Base-by-base conservation (phyloP, 2,113 vertebrate species). In the Trogon surrucura region DNA sequence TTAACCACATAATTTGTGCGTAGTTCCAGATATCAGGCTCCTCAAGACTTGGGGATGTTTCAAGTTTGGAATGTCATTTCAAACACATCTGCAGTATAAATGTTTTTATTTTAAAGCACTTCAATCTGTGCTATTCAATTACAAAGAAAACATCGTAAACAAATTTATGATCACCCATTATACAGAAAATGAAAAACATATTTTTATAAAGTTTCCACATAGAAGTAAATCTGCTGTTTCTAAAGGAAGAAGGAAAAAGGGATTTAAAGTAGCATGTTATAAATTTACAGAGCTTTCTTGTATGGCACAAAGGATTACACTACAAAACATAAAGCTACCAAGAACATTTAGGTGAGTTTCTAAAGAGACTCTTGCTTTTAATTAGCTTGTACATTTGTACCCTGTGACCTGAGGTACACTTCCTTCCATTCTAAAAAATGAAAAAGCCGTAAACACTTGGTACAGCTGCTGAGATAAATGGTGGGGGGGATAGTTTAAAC, bases 91-190 rank as follows among this genome's bases (percentile, higher is more conserved):
- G 87, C 88, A 88, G 51, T 73, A 41, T 95, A 94, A 72, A 80
- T 73, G 56, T 80, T 71, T 78, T 90, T 94, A 72, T 44, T 96
- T 88, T 65, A 86, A 79, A 95, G 80, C 38, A 86, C 60, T 91
- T 96, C 96, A 95, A 38, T 85, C 83, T 95, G 91, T 74, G 54
- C 58, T 96, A 86, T 89, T 96, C 83, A 92, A 78, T 91, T 91
- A 94, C 80, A 93, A 93, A 94, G 82, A 95, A 96, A 91, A 95
- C 71, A 90, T 77, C 2, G 8, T 83, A 95, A 86, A 95, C 85
- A 94, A 75, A 85, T 96, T 93, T 93, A 95, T 83, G 87, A 80
- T 80, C 93, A 85, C 15, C 73, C 77, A 88, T 95, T 95, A 94
- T 65, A 83, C 61, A 65, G 86, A 96, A 60, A 97, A 92, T 93